A percentile compares a stretch with the other conserved stretches of the same genome.
These are phyloP conservation scores for Erannis defoliaria DNA, from an alignment of 2,888 invertebrate species.

Conservation along the genomic window DNA sequence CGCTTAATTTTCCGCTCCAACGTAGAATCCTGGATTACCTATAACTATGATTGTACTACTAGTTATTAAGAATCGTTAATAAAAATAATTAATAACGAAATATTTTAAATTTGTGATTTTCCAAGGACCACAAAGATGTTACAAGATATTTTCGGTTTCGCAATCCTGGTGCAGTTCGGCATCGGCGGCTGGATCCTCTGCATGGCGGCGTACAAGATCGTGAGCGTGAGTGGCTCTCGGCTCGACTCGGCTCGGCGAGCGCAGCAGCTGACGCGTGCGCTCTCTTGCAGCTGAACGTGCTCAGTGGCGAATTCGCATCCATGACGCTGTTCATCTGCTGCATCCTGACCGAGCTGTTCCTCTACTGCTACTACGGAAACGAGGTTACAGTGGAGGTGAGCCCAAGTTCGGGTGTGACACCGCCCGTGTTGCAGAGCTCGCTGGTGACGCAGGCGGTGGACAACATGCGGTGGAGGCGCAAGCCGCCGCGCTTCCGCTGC, in stretches of 20 bases:
- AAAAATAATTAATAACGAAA: too few relatives aligned
- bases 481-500: too few relatives aligned
- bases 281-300: constrained; percentile 60
- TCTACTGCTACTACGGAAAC: constrained; percentile 87
- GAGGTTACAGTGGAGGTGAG: constrained; percentile 83
- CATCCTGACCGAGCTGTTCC: constrained; percentile 83
- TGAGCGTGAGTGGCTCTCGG: constrained; percentile 63
- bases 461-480: too few relatives aligned
- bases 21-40: too few relatives aligned
- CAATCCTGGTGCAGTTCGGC: constrained; percentile 74
- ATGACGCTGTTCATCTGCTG: constrained; percentile 83
- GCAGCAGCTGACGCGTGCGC: not conserved
- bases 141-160: constrained; percentile 69
- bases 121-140: constrained; percentile 61
- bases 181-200: constrained; percentile 80
- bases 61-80: too few relatives aligned
- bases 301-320: constrained; percentile 80
- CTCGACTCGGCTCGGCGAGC: not conserved
- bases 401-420: not conserved
- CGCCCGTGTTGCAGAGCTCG: not conserved
- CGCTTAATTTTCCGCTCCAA: too few relatives aligned
- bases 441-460: too few relatives aligned
- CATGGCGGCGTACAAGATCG: constrained; percentile 78
- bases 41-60: too few relatives aligned
- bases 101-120: not conserved